Evolutionary conservation across 2,888 invertebrate species (phyloP).

Genomic region (Ctena decussata): DNA sequence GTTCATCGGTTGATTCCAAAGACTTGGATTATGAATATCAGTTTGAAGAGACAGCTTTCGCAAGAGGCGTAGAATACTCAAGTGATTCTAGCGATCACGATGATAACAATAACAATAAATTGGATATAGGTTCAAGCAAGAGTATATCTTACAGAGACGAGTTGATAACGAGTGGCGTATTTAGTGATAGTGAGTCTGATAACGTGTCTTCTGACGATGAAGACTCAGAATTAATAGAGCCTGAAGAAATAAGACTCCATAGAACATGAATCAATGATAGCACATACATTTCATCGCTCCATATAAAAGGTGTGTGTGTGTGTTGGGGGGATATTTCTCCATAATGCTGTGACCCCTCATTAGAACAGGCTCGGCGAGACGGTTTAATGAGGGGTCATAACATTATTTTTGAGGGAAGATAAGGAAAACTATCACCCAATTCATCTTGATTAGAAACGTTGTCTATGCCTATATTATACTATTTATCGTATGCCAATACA

Average conservation of each 20-base stretch:
- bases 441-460: too few species aligned
- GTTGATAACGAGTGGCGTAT: neutral
- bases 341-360: too few species aligned
- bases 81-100: neutral
- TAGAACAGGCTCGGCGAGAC: too few species aligned
- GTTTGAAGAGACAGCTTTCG: neutral
- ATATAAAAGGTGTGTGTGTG: too few species aligned
- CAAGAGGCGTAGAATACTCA: too few species aligned
- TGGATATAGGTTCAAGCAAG: neutral
- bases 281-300: too few species aligned
- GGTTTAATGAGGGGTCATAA: too few species aligned
- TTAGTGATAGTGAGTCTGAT: neutral
- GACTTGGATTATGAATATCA: slow-evolving; percentile 56
- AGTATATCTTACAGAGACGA: neutral
- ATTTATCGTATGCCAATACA: too few species aligned
- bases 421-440: too few species aligned
- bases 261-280: neutral
- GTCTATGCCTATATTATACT: too few species aligned
- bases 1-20: slow-evolving; percentile 44
- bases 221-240: neutral
- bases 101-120: neutral
- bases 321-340: too few species aligned
- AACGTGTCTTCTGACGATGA: neutral
- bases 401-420: too few species aligned
- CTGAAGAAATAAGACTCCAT: neutral